Base-by-base conservation (phyloP, 2,113 vertebrate genomes). In the Cyprinodon tularosa region DNA sequence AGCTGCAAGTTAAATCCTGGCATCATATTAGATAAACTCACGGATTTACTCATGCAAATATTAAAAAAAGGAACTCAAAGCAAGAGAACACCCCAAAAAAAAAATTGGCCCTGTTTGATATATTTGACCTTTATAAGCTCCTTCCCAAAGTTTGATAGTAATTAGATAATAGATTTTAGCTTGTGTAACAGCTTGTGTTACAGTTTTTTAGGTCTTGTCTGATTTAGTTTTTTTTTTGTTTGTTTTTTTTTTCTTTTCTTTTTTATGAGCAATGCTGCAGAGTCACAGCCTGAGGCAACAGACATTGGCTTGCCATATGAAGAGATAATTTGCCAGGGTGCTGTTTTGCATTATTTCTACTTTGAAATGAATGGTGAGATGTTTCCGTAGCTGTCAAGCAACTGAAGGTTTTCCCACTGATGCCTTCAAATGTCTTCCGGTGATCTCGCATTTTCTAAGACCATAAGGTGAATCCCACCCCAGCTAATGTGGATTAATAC, bases 11-110 rank as follows among this genome's bases (percentile, higher is more conserved):
- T 83, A 69, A 17, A 84, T 68, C 75, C 22, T 53, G 77, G 66
- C 66, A 78, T 83, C 75, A 67, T 38, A 74, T 60, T 76, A 61
- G 72, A 86, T 86, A 71, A 83, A 88, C 61, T 87, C 78, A 68
- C 74, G 29, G 38, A 86, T 83, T 47, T 77, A 79, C 48, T 85
- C 84, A 77, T 81, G 78, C 74, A 70, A 82, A 66, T 72, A 14
- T 44, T 29, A 63, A 68, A 17, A 9, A 22, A 22, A 57, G 48
- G 29, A 53, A 15, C 20, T 29, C 5, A 66, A 11, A 17, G 29
- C n/a, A 64, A 62, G 22, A 68, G 11, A 69, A 66, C 36, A 12
- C 39, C 22, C 20, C 13, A 77, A 29, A 61, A 10, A 3, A 48
- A 69, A 59, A 67, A 40, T 42, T 65, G 40, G 61, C 11, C 29